These are phyloP conservation scores for Nyctibius bracteatus DNA, from an alignment of 2,113 vertebrate species.

Conservation along the genomic window DNA sequence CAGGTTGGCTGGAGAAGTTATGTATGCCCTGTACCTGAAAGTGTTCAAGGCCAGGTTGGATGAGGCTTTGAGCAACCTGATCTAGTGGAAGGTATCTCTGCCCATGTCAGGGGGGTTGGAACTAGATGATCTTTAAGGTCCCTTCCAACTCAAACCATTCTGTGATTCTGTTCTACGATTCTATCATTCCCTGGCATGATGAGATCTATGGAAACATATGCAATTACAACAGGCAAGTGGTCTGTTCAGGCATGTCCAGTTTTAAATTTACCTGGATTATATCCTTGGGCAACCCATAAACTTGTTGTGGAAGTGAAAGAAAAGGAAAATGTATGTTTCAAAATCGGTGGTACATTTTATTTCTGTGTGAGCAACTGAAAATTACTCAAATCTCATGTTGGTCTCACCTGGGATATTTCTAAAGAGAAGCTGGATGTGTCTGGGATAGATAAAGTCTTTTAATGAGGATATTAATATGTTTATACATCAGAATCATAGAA, in stretches of 20 bases:
- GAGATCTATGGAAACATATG: not conserved
- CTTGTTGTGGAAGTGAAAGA: not conserved
- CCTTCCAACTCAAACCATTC: not conserved
- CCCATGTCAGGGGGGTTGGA: fast-evolving
- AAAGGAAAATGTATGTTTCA: not conserved
- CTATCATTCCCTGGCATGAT: not conserved
- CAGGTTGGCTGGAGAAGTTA: not conserved
- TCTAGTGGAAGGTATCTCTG: not conserved
- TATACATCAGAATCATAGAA: not conserved
- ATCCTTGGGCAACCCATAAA: not conserved
- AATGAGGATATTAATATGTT: not conserved
- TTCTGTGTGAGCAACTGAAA: not conserved
- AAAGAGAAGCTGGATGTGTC: not conserved
- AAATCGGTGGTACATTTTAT: not conserved
- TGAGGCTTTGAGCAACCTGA: not conserved
- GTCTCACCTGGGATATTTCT: not conserved
- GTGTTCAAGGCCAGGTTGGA: not conserved
- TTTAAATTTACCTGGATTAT: not conserved
- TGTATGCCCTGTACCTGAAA: not conserved
- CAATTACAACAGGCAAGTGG: not conserved
- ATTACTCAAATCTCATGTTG: not conserved
- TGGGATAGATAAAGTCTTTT: not conserved
- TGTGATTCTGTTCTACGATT: not conserved
- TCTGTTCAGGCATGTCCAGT: not conserved
- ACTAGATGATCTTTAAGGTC: too few relatives aligned